Evolutionary conservation across 2,797 vertebrate genomes (phyloP).

Genomic region (Xerus rutilus): DNA sequence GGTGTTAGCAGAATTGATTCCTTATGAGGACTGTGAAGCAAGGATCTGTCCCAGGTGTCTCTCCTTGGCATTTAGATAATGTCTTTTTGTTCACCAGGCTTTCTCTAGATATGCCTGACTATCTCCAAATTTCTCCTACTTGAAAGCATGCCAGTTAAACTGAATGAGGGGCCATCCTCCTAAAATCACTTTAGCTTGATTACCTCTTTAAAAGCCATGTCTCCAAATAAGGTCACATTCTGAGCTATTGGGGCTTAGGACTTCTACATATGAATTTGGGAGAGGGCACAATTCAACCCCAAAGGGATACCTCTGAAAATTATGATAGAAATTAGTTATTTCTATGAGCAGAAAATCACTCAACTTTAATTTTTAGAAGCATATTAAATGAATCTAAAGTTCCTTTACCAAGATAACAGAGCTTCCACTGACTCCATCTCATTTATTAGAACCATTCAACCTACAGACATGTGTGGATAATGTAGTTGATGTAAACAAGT

Average conservation of each 20-base stretch:
- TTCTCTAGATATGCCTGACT: background rate
- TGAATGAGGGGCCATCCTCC: background rate
- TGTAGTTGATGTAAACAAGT: background rate
- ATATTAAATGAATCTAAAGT: constrained; percentile 6
- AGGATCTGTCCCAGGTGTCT: background rate
- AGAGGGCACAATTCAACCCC: background rate
- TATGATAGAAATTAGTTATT: background rate
- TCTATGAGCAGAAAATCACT: background rate
- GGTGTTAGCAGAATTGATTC: background rate
- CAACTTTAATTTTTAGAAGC: background rate
- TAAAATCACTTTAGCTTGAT: background rate
- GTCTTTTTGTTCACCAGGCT: background rate
- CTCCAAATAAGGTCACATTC: background rate
- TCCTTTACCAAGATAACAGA: background rate
- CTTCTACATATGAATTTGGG: background rate
- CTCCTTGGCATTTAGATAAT: background rate
- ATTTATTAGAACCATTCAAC: background rate
- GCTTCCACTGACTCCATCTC: background rate
- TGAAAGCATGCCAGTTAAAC: background rate
- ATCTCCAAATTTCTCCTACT: background rate
- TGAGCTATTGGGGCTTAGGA: no score
- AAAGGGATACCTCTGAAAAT: background rate
- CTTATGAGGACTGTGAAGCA: background rate
- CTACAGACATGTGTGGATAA: background rate
- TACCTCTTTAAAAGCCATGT: background rate